A percentile compares a stretch with the other conserved stretches of the same genome.
Evolutionary conservation across 2,113 vertebrate species (phyloP).

Genomic region (Aegithalos caudatus): DNA sequence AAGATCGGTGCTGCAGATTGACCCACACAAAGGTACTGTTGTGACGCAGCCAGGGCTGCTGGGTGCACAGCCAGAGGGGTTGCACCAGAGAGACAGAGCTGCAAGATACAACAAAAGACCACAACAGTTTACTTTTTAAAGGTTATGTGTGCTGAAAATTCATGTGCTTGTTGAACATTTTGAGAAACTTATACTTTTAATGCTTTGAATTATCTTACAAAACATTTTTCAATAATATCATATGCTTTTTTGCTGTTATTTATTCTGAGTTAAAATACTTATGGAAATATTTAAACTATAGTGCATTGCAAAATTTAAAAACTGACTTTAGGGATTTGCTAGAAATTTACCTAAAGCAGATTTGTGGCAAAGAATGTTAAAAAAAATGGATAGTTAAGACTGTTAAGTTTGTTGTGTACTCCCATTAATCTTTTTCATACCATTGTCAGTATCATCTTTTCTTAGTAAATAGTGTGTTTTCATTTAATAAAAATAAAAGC

Average conservation of each 20-base stretch:
- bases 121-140: neutral
- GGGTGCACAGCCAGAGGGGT: no score
- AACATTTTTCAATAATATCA: neutral
- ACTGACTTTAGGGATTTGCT: neutral
- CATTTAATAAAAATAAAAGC: neutral
- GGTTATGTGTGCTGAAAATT: neutral
- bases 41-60: no score
- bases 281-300: neutral
- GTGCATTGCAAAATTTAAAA: neutral
- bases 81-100: no score
- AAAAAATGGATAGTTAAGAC: fast-evolving
- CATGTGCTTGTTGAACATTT: neutral
- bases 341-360: neutral
- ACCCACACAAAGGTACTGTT: no score
- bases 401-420: neutral
- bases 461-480: neutral
- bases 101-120: no score
- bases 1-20: no score
- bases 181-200: neutral
- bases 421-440: neutral
- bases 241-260: neutral
- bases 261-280: neutral
- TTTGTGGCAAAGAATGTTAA: neutral
- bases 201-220: neutral
- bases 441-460: neutral